Conservation (phyloP, 2,113 vertebrate genomes). For the Columba janthina region DNA sequence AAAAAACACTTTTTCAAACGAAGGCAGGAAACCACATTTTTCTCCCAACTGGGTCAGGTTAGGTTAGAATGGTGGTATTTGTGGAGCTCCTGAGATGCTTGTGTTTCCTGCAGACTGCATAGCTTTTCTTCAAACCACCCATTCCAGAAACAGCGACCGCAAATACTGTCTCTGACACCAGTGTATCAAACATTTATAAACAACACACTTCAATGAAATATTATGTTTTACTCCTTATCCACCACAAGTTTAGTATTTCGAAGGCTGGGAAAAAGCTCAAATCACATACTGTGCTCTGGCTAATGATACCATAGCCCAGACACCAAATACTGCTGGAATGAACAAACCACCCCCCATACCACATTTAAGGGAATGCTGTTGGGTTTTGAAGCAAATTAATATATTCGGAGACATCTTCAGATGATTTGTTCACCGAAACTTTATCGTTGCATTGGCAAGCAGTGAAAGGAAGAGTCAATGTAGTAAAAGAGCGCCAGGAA, state of each 20-base stretch:
- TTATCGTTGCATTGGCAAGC: neutral
- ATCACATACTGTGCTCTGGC: neutral
- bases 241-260: neutral
- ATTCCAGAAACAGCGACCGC: neutral
- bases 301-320: neutral
- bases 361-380: neutral
- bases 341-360: neutral
- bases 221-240: neutral
- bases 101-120: neutral
- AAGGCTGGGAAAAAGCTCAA: neutral
- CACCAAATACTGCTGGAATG: neutral
- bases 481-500: neutral
- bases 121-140: slow-evolving; percentile 20
- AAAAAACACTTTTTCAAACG: slow-evolving; percentile 30
- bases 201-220: neutral
- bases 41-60: slow-evolving; percentile 24
- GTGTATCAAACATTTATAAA: neutral
- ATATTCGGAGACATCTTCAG: neutral
- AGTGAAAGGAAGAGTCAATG: neutral
- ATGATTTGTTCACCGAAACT: neutral
- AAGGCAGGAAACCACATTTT: slow-evolving; percentile 66
- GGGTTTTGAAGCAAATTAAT: neutral
- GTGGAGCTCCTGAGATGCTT: slow-evolving; percentile 25
- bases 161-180: neutral
- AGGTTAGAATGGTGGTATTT: slow-evolving; percentile 22